Base-by-base conservation (phyloP, 2,797 vertebrate genomes). In the Ctenopoma kingsleyae region DNA sequence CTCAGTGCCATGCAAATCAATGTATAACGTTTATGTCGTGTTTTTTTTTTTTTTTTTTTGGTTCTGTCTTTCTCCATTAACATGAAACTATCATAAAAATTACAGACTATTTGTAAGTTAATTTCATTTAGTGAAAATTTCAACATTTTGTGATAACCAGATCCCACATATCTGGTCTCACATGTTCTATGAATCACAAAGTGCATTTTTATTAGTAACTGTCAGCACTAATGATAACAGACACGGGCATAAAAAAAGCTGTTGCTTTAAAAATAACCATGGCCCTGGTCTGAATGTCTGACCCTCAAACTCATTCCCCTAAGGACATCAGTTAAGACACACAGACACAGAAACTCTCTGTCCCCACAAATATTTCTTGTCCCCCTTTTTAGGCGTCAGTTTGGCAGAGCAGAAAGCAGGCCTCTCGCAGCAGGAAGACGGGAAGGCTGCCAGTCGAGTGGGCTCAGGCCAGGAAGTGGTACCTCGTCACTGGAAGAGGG, bases 391-490 rank as follows among this genome's bases (percentile, higher is more conserved):
- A 64, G 80, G 67, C 62, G 41, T 74, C 64, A 35, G 20, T 76
- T 5, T 88, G 82, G 87, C 76, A 63, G 71, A 78, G 71, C 46
- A 41, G 73, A 63, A 82, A 82, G 66, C 71, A 64, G 76, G 68
- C 74, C 76, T 82, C 69, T 64, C 71, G 13, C 79, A 70, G 66
- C 63, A 57, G 70, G 79, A 48, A 71, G 74, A 62, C n/a, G 75
- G 86, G 85, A 85, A 76, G 48, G 53, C n/a, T 22, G 80, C 85
- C 89, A 83, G 71, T 74, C 35, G 67, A 84, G 83, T 86, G 76
- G 82, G 80, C 62, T 72, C 10, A 15, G 70, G 72, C 82, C 74
- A 82, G 81, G 67, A 88, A 86, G 87, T 70, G 73, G 58, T 81
- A 71, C 66, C 80, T 87, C 61, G 61, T 88, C 81, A 78, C 56